Base-by-base conservation (phyloP, 2,113 vertebrate genomes). In the Gila orcuttii region DNA sequence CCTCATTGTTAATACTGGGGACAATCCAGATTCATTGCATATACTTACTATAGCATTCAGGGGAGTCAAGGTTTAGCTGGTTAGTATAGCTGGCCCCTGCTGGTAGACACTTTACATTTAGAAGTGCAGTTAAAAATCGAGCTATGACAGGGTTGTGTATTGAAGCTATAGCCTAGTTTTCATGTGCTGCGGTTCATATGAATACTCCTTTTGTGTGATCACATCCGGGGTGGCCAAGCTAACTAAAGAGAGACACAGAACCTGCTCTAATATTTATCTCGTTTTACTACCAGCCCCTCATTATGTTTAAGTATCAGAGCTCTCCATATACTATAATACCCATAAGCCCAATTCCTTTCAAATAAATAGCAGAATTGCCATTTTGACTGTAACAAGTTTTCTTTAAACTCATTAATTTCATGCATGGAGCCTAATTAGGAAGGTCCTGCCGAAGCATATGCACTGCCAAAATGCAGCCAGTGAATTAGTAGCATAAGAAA, bases 381-480 rank as follows among this genome's bases (percentile, higher is more conserved):
- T 85, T 83, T 69, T 87, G 74, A 73, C 21, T 83, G 66, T 73
- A 73, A 83, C 62, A 47, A 45, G 47, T 64, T 64, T 50, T 85
- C 77, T 83, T 71, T 74, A 79, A 79, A 86, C 64, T 79, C 73
- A 83, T 88, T 85, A 79, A 79, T 84, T 71, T 82, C 45, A 66
- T 82, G 69, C 60, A 73, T n/a, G 11, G 78, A 74, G 85, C 80
- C 75, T 86, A 86, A 88, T 86, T 86, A 81, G 71, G 47, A 86
- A 84, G 79, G 73, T 78, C 79, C n/a, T 36, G 74, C 64, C 6
- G 3, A 57, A 82, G 80, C 47, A 82, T 57, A n/a, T 55, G 62
- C 60, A 11, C 47, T 71, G 47, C 8, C 31, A 73, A 57, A 73
- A 73, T 28, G 50, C 45, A 71, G 10, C 31, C 68, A 59, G 19